A percentile compares a stretch with the other conserved stretches of the same genome.
These are phyloP conservation scores for Zoanthus sansibaricus DNA, from an alignment of 92 coral and sea anemone genomes.

Conservation along the genomic window DNA sequence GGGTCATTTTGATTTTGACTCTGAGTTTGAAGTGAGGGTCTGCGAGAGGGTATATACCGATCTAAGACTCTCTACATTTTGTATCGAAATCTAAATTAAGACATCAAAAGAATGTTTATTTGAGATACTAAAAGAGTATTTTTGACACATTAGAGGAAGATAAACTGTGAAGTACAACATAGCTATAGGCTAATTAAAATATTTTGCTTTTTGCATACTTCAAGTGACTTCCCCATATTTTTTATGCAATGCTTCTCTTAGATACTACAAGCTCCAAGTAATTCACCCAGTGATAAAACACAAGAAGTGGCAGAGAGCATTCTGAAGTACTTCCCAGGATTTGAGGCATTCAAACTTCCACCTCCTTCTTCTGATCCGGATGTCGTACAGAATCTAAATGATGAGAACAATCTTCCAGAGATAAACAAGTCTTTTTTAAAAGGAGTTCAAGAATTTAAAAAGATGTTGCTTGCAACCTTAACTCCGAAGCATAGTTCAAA, in stretches of 20 bases:
- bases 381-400: slow-evolving; percentile 68
- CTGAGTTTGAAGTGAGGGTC: no score
- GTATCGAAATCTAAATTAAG: no score
- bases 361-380: slow-evolving; percentile 79
- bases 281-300: slow-evolving; percentile 20
- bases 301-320: slow-evolving; percentile 79
- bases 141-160: no score
- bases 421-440: slow-evolving; percentile 62
- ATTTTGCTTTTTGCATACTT: no score
- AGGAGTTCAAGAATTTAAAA: slow-evolving; percentile 60
- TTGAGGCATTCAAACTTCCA: slow-evolving; percentile 87
- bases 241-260: neutral
- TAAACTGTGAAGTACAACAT: no score
- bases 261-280: slow-evolving; percentile 38
- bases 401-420: slow-evolving; percentile 40
- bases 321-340: slow-evolving; percentile 78
- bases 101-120: no score
- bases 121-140: no score
- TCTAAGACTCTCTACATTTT: no score
- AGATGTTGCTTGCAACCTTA: slow-evolving; percentile 44
- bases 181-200: no score
- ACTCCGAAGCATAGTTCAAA: slow-evolving; percentile 66
- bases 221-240: no score
- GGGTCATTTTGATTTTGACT: no score
- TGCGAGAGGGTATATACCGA: no score